phyloP scores from a whole-genome alignment of 2,797 vertebrate genomes.

The Typhlichthys subterraneus region DNA sequence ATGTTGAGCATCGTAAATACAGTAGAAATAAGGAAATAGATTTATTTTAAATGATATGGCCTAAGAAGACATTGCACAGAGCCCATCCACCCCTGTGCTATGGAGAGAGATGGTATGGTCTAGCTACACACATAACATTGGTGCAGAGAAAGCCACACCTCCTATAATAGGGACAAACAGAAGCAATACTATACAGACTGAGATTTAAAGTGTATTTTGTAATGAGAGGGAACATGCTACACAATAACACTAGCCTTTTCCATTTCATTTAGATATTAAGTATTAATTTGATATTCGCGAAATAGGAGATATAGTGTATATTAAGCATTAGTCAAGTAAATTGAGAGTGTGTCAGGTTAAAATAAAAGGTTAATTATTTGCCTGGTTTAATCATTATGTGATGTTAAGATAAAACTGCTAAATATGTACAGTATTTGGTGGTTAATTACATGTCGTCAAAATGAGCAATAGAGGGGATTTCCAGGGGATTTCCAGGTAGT shows the following conservation, averaged over 20 bases:
- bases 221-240: not conserved
- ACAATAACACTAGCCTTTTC: no score
- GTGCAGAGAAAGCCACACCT: slow-evolving; percentile 59
- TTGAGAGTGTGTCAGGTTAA: no score
- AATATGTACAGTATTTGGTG: not conserved
- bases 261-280: no score
- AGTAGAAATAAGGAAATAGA: not conserved
- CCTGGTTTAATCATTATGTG: no score
- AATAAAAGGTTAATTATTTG: no score
- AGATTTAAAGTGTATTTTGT: slow-evolving; percentile 5
- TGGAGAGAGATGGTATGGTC: slow-evolving; percentile 70
- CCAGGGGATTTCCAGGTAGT: no score
- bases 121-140: slow-evolving; percentile 48
- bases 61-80: slow-evolving; percentile 38
- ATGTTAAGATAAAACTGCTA: not conserved
- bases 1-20: not conserved
- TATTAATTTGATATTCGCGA: no score
- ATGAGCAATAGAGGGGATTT: no score
- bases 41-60: not conserved
- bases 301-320: no score
- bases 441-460: no score
- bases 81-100: slow-evolving; percentile 51
- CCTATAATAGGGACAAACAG: slow-evolving; percentile 29
- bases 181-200: slow-evolving; percentile 17
- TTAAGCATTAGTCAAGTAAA: not conserved